Conservation (phyloP, 2,797 vertebrate species). For the Pseudochirops cupreus region DNA sequence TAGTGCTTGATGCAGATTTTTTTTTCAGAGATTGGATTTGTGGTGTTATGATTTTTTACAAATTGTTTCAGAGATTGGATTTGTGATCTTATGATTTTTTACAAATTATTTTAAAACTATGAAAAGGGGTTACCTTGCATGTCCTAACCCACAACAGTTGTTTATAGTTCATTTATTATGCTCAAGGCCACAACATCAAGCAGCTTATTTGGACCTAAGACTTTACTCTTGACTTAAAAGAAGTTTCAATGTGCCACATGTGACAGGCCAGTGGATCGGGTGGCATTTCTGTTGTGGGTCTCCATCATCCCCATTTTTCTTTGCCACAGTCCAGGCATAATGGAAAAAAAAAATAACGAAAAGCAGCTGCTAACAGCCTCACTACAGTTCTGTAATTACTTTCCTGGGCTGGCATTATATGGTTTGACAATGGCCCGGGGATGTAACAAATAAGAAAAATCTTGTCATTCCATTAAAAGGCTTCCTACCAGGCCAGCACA, state of each 20-base stretch:
- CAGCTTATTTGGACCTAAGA: slow-evolving; percentile 38
- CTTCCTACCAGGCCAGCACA: slow-evolving; percentile 78
- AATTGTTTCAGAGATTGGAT: slow-evolving; percentile 51
- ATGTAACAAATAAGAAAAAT: slow-evolving; percentile 83
- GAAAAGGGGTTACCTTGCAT: slow-evolving; percentile 2
- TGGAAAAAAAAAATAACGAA: slow-evolving; percentile 72
- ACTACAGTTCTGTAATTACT: slow-evolving; percentile 82
- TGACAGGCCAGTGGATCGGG: slow-evolving; percentile 68
- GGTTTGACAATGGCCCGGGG: slow-evolving; percentile 83
- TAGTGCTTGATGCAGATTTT: background rate
- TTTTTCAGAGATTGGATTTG: slow-evolving; percentile 61
- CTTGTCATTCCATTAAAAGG: slow-evolving; percentile 83
- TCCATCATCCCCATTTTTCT: slow-evolving; percentile 80
- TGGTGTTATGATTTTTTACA: slow-evolving; percentile 33
- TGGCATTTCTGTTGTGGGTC: slow-evolving; percentile 77
- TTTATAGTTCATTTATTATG: slow-evolving; percentile 39
- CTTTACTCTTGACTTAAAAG: slow-evolving; percentile 50
- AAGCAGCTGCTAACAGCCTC: slow-evolving; percentile 81
- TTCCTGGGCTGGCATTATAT: slow-evolving; percentile 82
- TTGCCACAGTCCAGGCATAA: slow-evolving; percentile 76
- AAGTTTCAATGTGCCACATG: slow-evolving; percentile 48
- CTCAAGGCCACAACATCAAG: slow-evolving; percentile 38
- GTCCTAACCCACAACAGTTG: background rate
- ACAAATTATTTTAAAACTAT: slow-evolving; percentile 12
- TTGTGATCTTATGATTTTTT: slow-evolving; percentile 39